Percentiles rank a stretch among this genome's conserved stretches.
Evolutionary conservation across 2,113 vertebrate species (phyloP).

Genomic region (Sebastes fasciatus): DNA sequence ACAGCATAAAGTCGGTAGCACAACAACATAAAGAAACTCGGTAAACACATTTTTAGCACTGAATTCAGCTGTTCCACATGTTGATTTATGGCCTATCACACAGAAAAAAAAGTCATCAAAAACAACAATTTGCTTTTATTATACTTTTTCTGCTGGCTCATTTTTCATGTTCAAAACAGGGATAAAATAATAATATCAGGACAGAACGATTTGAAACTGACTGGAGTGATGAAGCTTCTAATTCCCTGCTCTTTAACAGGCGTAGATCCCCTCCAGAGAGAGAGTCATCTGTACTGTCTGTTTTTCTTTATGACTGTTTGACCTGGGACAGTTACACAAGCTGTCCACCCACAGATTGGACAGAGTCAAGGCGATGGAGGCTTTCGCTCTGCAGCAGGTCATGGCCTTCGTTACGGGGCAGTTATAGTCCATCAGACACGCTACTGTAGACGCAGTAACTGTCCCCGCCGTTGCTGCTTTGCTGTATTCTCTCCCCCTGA

Average conservation of each 20-base stretch:
- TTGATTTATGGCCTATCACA: conserved; percentile 39
- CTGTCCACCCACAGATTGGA: conserved; percentile 10
- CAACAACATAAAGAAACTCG: conserved; percentile 35
- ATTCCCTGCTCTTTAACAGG: conserved; percentile 29
- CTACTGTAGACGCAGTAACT: background rate
- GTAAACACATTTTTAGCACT: conserved; percentile 37
- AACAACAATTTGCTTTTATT: conserved; percentile 35
- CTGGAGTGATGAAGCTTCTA: conserved; percentile 42
- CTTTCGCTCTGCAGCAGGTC: conserved; percentile 21
- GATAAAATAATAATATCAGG: conserved; percentile 21
- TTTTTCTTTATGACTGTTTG: conserved; percentile 15
- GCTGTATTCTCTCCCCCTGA: conserved; percentile 20
- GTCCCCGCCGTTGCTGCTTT: conserved; percentile 36
- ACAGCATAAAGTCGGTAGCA: conserved; percentile 41
- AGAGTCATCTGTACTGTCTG: conserved; percentile 40
- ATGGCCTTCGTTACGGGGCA: conserved; percentile 7
- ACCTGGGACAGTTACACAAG: conserved; percentile 25
- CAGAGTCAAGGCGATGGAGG: conserved; percentile 11
- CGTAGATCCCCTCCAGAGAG: conserved; percentile 33
- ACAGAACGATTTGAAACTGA: conserved; percentile 45
- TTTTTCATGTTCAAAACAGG: conserved; percentile 3
- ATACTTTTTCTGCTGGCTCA: conserved; percentile 13
- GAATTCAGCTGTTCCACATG: conserved; percentile 43
- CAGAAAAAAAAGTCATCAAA: conserved; percentile 24
- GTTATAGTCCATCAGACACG: conserved; percentile 13